Conservation (phyloP, 2,113 vertebrate species). For the Pimephales promelas region DNA sequence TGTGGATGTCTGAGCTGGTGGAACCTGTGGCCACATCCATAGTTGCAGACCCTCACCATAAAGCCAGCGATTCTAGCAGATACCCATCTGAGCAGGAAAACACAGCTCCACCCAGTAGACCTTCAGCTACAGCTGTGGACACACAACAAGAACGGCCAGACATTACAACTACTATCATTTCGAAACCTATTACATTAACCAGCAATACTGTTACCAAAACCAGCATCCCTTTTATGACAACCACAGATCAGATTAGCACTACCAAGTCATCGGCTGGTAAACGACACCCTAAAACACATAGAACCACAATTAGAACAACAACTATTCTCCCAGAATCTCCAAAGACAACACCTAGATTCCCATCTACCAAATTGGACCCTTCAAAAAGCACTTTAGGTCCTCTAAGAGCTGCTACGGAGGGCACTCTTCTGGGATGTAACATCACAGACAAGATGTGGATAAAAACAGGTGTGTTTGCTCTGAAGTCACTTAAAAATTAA, state of each 20-base stretch:
- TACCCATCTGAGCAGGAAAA: slow-evolving; percentile 62
- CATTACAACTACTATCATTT: slow-evolving; percentile 65
- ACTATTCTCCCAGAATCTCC: slow-evolving; percentile 70
- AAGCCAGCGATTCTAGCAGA: slow-evolving; percentile 74
- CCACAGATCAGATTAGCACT: slow-evolving; percentile 71
- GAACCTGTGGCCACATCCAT: slow-evolving; percentile 73
- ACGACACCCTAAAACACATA: slow-evolving; percentile 63
- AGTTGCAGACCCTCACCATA: slow-evolving; percentile 65
- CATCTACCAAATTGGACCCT: slow-evolving; percentile 72
- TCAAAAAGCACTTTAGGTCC: slow-evolving; percentile 68
- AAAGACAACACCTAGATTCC: slow-evolving; percentile 50
- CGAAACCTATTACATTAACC: slow-evolving; percentile 69
- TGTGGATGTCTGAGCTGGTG: slow-evolving; percentile 65
- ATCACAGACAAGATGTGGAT: slow-evolving; percentile 88
- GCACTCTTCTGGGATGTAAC: slow-evolving; percentile 84
- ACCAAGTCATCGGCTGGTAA: slow-evolving; percentile 73
- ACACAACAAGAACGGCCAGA: slow-evolving; percentile 66
- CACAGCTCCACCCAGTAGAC: slow-evolving; percentile 52
- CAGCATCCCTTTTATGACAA: slow-evolving; percentile 60
- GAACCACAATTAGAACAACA: slow-evolving; percentile 53
- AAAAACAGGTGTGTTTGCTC: slow-evolving; percentile 84
- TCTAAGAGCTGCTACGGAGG: slow-evolving; percentile 77
- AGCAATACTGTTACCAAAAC: slow-evolving; percentile 67
- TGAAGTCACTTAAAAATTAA: too few relatives aligned
- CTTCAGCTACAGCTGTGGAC: slow-evolving; percentile 68